phyloP scores from a whole-genome alignment of 2,888 invertebrate genomes.

The Acheta domesticus region DNA sequence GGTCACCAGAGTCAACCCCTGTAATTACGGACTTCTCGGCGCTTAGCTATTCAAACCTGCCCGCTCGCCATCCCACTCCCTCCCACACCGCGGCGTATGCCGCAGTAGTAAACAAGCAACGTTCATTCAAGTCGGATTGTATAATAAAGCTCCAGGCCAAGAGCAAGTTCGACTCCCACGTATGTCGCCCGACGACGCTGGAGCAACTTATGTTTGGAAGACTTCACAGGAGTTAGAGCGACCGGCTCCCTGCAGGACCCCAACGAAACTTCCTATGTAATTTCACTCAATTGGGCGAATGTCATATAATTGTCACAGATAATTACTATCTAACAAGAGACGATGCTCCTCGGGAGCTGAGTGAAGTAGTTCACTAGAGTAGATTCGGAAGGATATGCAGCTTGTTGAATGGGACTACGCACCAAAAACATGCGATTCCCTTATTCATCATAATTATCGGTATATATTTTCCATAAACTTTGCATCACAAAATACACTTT shows the following conservation, averaged over 20 bases:
- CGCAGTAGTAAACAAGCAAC: background rate
- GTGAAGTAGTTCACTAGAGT: no score
- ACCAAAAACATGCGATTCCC: no score
- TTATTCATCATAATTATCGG: no score
- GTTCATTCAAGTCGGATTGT: background rate
- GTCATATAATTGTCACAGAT: background rate
- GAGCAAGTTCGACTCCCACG: no score
- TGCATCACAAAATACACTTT: no score
- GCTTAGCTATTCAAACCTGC: background rate
- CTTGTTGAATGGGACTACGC: no score
- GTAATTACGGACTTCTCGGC: background rate
- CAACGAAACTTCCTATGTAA: background rate
- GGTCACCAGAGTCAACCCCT: background rate
- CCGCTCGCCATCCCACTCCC: background rate
- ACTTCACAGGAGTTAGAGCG: background rate
- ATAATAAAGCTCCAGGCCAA: background rate
- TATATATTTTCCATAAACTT: no score
- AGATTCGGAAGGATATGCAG: no score
- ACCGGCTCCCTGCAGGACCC: background rate
- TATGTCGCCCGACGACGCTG: no score
- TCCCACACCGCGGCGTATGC: background rate
- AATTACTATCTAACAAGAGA: background rate
- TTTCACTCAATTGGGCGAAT: background rate
- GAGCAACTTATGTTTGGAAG: no score
- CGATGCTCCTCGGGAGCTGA: background rate